Evolutionary conservation across 2,113 vertebrate genomes (phyloP), one percentile per base, ranked within the genome.

Genomic region (Sebastes fasciatus): DNA sequence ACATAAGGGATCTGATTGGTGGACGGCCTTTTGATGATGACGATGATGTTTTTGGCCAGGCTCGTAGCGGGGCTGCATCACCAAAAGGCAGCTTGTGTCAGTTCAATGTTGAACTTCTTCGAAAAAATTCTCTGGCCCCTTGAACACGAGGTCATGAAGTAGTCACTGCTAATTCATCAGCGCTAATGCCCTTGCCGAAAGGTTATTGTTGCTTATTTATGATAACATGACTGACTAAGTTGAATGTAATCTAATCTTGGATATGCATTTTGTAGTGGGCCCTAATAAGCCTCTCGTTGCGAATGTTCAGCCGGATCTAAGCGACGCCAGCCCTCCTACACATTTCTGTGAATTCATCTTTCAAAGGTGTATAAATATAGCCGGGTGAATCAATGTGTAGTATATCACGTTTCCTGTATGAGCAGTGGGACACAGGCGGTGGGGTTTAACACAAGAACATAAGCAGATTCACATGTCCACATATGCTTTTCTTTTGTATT

Each of bases 1-100:
- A 87, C 71, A 54, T 9, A 6, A 16, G 46, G 9, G 64, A 12
- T 78, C 61, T 74, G 85, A 83, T 86, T 90, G 73, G 82, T 86
- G 1, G 65, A 64, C 9, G 48, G 65, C 21, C 57, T 86, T 42
- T 55, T 46, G 71, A 88, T 80, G 84, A 86, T 84, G 84, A 87
- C 34, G 19, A 40, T 77, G 83, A 83, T 84, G 74, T 71, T 85
- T 88, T 85, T 90, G 80, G 85, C 83, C 17, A 12, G 71, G 70
- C 82, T 86, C 26, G 13, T 72, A 23, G 74, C 64, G 5, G 34
- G 83, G 65, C 71, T 62, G 26, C 52, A 67, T 85, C 79, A 88
- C 86, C 83, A 74, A 85, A 84, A 87, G 82, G 90, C 88, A 86
- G 66, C 74, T 81, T 54, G 57, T 57, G 82, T 89, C 91, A 93